Conservation (phyloP, 2,113 vertebrate species). For the Heliornis fulica region DNA sequence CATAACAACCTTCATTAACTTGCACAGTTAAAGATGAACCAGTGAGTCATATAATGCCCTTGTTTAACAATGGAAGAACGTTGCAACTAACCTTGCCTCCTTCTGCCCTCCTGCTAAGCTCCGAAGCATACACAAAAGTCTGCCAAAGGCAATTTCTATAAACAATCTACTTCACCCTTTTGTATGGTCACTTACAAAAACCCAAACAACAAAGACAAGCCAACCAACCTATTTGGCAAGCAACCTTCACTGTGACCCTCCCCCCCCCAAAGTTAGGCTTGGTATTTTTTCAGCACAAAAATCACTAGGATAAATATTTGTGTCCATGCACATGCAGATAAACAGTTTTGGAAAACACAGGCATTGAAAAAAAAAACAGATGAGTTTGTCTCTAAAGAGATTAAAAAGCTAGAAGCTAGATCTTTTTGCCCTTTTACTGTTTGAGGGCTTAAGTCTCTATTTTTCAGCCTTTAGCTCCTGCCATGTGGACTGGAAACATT, state of each 20-base stretch:
- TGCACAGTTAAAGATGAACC: not conserved
- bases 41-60: not conserved
- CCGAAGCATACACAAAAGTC: not conserved
- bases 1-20: not conserved
- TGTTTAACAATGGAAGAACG: conserved; percentile 9
- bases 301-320: conserved; percentile 48
- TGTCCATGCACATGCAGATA: conserved; percentile 4
- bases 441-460: not conserved
- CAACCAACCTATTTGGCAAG: not conserved
- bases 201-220: not conserved
- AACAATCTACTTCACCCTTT: conserved; percentile 39
- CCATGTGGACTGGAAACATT: not conserved
- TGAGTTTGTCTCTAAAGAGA: not conserved
- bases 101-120: not conserved
- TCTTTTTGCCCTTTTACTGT: not conserved
- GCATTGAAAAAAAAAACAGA: not conserved
- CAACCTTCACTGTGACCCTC: not conserved
- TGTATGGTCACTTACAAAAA: not conserved
- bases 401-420: not conserved
- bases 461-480: conserved; percentile 8
- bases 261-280: not conserved
- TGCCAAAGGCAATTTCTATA: not conserved
- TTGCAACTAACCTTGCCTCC: conserved; percentile 23
- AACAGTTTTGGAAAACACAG: conserved; percentile 23
- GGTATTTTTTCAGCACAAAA: not conserved